phyloP scores from a whole-genome alignment of 2,888 invertebrate species.

The Lycophotia porphyrea region DNA sequence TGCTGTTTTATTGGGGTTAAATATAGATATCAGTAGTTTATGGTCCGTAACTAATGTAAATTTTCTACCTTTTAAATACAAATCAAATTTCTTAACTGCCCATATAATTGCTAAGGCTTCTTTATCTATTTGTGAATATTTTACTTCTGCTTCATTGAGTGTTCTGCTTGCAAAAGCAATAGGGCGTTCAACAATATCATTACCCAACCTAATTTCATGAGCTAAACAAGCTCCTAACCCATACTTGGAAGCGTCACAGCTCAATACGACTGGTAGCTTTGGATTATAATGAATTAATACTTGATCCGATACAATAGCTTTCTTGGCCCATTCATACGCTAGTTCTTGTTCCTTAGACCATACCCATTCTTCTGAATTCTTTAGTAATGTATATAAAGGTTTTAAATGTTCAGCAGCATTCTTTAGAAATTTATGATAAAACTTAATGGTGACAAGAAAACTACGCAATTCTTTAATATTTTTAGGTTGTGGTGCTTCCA shows the following conservation, averaged over 20 bases:
- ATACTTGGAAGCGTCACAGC: conserved; percentile 3
- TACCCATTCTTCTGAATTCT: background rate
- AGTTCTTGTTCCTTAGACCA: background rate
- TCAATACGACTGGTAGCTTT: background rate
- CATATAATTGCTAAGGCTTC: background rate
- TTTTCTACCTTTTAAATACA: background rate
- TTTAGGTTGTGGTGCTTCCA: conserved; percentile 4
- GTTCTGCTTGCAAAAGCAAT: conserved; percentile 2
- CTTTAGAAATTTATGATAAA: background rate
- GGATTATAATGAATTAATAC: conserved; percentile 1
- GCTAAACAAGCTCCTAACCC: conserved; percentile 7
- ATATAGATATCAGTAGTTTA: background rate
- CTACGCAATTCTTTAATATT: background rate
- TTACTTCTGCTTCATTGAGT: too few species aligned
- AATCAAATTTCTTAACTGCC: background rate
- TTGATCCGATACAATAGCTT: background rate
- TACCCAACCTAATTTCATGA: background rate
- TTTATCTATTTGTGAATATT: background rate
- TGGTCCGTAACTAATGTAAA: too few species aligned
- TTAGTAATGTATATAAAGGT: background rate
- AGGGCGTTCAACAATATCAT: background rate
- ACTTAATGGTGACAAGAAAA: background rate
- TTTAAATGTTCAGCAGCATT: background rate
- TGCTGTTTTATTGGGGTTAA: background rate
- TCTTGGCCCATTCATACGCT: background rate